Evolutionary conservation across 2,797 vertebrate genomes (phyloP).

Genomic region (Centroberyx gerrardi): DNA sequence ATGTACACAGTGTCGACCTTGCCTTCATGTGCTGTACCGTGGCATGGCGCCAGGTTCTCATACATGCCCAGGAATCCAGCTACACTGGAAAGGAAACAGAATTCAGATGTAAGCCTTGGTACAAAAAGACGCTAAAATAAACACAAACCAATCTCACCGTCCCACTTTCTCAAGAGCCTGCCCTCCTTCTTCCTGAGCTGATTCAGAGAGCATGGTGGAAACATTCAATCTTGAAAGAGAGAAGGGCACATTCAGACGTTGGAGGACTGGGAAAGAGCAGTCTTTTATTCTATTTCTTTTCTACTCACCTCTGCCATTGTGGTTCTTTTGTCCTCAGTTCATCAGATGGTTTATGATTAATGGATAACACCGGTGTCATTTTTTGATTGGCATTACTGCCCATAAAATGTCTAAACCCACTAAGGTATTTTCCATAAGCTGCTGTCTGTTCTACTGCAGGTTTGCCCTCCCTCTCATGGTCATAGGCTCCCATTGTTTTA

Average conservation of each 20-base stretch:
- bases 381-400: no score
- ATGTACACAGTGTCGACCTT: constrained; percentile 47
- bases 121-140: constrained; percentile 13
- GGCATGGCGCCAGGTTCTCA: constrained; percentile 17
- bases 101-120: background rate
- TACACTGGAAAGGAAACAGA: constrained; percentile 4
- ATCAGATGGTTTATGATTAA: background rate
- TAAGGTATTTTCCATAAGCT: no score
- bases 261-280: background rate
- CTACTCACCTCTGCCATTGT: background rate
- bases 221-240: background rate
- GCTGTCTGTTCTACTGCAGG: no score
- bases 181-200: background rate
- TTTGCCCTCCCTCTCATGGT: no score
- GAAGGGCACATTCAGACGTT: background rate
- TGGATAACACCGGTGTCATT: background rate
- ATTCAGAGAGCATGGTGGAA: constrained; percentile 4
- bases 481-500: no score
- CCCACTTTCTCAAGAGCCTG: constrained; percentile 1
- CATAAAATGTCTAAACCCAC: no score
- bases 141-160: background rate
- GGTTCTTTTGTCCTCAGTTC: background rate
- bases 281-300: background rate
- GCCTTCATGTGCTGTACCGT: constrained; percentile 2
- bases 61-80: constrained; percentile 2